These are phyloP conservation scores for Lota lota DNA, from an alignment of 2,113 vertebrate genomes.

Conservation along the genomic window DNA sequence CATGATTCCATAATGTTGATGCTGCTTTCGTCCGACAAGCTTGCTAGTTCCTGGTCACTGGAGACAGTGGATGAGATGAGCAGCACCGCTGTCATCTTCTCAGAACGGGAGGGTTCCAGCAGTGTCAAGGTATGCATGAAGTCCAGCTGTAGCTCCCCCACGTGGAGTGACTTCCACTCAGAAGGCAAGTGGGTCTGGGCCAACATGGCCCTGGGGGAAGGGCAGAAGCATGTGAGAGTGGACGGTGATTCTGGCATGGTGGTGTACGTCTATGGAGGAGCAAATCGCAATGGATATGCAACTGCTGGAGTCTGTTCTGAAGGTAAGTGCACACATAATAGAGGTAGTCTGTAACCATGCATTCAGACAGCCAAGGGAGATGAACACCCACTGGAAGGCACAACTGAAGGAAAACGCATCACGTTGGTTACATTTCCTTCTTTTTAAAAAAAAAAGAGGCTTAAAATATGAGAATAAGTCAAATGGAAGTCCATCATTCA, in stretches of 20 bases:
- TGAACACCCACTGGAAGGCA: too few relatives aligned
- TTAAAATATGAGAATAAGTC: too few relatives aligned
- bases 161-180: constrained; percentile 22
- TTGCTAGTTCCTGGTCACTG: constrained; percentile 43
- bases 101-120: constrained; percentile 15
- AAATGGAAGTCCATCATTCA: too few relatives aligned
- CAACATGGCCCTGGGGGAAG: constrained; percentile 6
- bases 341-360: too few relatives aligned
- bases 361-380: too few relatives aligned
- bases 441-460: too few relatives aligned
- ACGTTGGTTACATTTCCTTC: too few relatives aligned
- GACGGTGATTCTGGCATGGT: constrained; percentile 24
- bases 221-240: constrained; percentile 18
- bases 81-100: constrained; percentile 31
- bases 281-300: constrained; percentile 21
- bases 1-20: constrained; percentile 38
- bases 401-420: too few relatives aligned
- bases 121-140: constrained; percentile 6
- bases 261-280: constrained; percentile 46
- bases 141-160: neutral
- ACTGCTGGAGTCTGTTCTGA: constrained; percentile 44
- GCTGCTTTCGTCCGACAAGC: constrained; percentile 36
- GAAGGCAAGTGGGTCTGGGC: constrained; percentile 41
- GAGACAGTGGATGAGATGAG: constrained; percentile 22
- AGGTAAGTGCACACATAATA: constrained; percentile 19